Percentiles rank a stretch among this genome's conserved stretches.
phyloP scores from a whole-genome alignment of 2,113 vertebrate genomes.

The Leuciscus idus region DNA sequence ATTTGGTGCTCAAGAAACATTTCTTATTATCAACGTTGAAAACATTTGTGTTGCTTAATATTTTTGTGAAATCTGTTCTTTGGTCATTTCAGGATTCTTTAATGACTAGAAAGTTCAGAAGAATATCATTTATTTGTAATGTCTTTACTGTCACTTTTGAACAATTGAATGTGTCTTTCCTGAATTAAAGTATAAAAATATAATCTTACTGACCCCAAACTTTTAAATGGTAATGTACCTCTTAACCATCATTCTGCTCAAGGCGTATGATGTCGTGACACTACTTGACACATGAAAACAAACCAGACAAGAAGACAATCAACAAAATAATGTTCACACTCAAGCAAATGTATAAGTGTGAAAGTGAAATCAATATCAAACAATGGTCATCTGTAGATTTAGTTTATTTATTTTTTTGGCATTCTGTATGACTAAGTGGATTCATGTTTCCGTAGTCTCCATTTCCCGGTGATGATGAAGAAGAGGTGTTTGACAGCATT shows the following conservation, averaged over 20 bases:
- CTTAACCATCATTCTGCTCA: no score
- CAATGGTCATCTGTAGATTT: no score
- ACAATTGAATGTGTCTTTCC: no score
- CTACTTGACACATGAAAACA: no score
- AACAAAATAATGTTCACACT: neutral
- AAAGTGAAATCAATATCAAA: no score
- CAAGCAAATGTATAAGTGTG: neutral
- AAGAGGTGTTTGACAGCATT: slow-evolving; percentile 99
- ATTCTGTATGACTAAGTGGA: neutral
- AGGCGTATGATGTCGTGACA: no score
- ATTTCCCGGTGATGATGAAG: slow-evolving; percentile 97
- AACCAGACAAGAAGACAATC: neutral
- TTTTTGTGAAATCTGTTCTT: neutral
- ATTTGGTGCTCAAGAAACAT: neutral
- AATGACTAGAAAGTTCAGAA: neutral
- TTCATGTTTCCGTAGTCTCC: slow-evolving; percentile 81
- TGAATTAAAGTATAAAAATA: no score
- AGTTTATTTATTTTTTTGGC: no score
- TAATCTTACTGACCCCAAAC: no score
- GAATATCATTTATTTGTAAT: neutral
- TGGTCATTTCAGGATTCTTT: neutral
- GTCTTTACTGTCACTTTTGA: no score
- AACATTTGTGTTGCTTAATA: neutral
- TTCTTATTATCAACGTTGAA: neutral
- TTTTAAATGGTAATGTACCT: no score